Conservation (phyloP, 2,113 vertebrate genomes). For the Salvelinus alpinus region DNA sequence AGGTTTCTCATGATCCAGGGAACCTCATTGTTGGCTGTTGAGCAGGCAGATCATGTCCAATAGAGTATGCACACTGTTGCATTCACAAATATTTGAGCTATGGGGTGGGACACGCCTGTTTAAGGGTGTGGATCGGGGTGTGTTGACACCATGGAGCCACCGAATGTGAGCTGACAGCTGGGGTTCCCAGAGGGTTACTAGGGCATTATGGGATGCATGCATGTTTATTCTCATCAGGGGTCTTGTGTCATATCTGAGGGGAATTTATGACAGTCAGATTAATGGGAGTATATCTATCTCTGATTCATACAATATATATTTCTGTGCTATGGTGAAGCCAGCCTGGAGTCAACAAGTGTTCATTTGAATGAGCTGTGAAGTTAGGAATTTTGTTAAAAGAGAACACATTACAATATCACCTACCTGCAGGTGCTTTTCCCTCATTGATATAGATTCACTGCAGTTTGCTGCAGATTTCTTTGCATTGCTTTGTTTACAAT, state of each 20-base stretch:
- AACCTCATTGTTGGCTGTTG: neutral
- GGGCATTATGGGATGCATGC: neutral
- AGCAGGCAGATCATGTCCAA: constrained; percentile 2
- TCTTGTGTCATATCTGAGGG: neutral
- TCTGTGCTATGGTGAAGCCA: neutral
- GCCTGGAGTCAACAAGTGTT: neutral
- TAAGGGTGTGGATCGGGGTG: constrained; percentile 30
- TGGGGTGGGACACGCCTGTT: constrained; percentile 21
- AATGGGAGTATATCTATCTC: neutral
- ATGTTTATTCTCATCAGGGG: neutral
- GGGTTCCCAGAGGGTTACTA: constrained; percentile 25
- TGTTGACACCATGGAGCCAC: constrained; percentile 18
- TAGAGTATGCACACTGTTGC: neutral
- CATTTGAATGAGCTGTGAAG: neutral
- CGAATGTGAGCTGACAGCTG: constrained; percentile 47
- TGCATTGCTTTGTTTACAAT: too few species aligned
- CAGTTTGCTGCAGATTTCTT: neutral
- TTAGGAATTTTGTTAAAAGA: neutral
- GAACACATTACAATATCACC: neutral
- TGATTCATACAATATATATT: neutral
- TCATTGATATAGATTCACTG: too few species aligned
- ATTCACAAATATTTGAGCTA: constrained; percentile 48
- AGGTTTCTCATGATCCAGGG: constrained; percentile 25
- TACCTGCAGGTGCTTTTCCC: neutral
- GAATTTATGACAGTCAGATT: neutral